Base-by-base conservation (phyloP, 2,113 vertebrate genomes). In the Perca fluviatilis region DNA sequence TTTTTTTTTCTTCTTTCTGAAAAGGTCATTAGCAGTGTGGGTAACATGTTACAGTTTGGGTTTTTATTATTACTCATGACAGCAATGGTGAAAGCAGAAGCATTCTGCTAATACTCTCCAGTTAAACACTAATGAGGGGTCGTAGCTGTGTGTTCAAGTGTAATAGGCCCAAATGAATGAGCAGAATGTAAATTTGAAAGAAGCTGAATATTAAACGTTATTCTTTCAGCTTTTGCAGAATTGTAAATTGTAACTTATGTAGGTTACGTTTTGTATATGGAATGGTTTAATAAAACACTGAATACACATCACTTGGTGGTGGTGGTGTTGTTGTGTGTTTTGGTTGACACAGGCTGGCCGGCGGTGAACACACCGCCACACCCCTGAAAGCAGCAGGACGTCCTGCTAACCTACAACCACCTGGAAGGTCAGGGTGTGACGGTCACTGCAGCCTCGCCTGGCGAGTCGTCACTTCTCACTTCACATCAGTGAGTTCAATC, bases 201-300 rank as follows among this genome's bases (percentile, higher is more conserved):
- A 53, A 68, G 69, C 65, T 86, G 64, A 89, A 70, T 81, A 78
- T 86, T 82, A 68, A 89, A 82, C 43, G 70, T 77, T 87, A 93
- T 92, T 91, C 92, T 91, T 91, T 84, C 68, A 84, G 70, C 79
- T 88, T 90, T 57, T 53, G 71, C 53, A 23, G 69, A 66, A 83
- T 87, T 83, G 85, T 69, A 86, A 65, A 88, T 77, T 88, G 73
- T 90, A 84, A 86, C 62, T 87, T 83, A 88, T 84, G 64, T 70
- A 65, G 85, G 50, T 75, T 76, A 77, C 27, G 73, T 89, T 95
- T 94, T 94, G 69, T 94, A 93, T 91, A 83, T 85, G 74, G 62
- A 86, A 82, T 79, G 73, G 87, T 91, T 91, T 90, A 95, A 91
- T 95, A 94, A 96, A 95, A 88, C 23, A 6, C 72, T 62, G 25